Percentiles rank a stretch among this genome's conserved stretches.
phyloP scores from a whole-genome alignment of 2,888 invertebrate species.

The Plutella xylostella region DNA sequence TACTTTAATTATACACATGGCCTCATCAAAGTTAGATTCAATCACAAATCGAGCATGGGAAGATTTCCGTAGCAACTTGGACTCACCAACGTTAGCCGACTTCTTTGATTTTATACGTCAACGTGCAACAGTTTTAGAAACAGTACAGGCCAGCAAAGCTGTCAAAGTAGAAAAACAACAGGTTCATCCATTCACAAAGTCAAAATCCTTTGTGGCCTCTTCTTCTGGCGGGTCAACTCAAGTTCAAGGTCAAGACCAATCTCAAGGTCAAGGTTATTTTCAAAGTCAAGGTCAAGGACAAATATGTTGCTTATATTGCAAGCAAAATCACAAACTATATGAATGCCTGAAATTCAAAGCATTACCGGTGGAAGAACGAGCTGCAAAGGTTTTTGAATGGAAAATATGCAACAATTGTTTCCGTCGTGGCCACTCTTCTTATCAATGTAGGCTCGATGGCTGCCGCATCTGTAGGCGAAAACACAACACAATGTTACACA shows the following conservation, averaged over 20 bases:
- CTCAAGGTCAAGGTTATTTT: background rate
- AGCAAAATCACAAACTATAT: slow-evolving; percentile 7
- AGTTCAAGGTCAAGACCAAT: no score
- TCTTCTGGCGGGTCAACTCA: no score
- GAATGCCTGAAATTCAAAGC: slow-evolving; percentile 10
- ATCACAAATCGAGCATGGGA: slow-evolving; percentile 9
- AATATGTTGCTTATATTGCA: slow-evolving; percentile 7
- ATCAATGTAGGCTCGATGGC: background rate
- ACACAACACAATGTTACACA: background rate
- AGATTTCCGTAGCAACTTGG: slow-evolving; percentile 8
- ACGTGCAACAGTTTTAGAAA: slow-evolving; percentile 9
- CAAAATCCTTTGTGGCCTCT: no score
- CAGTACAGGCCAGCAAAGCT: slow-evolving; percentile 2
- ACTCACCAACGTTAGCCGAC: slow-evolving; percentile 4
- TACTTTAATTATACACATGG: slow-evolving; percentile 8
- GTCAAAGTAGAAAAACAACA: background rate
- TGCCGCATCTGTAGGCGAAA: background rate
- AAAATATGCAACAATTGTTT: slow-evolving; percentile 9
- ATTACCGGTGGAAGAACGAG: slow-evolving; percentile 5
- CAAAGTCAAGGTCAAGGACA: background rate
- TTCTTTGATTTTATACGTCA: slow-evolving; percentile 10
- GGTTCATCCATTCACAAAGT: background rate
- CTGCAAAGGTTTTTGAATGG: background rate
- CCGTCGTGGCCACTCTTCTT: background rate
- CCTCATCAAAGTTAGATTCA: background rate